Base-by-base conservation (phyloP, 2,797 vertebrate species). In the Corythornis leucogaster region DNA sequence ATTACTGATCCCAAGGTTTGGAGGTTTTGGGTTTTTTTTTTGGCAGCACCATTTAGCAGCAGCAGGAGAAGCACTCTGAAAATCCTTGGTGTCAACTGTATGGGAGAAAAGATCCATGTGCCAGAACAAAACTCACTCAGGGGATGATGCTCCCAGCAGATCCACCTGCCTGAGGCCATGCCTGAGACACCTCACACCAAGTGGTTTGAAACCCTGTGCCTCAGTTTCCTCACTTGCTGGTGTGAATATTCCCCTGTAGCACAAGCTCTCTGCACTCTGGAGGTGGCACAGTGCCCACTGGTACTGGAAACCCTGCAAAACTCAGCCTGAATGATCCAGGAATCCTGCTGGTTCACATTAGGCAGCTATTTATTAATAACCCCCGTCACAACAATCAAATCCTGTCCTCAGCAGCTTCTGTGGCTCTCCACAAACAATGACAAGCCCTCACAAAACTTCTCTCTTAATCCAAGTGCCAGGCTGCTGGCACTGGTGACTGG, bases 1-100 rank as follows among this genome's bases (percentile, higher is more conserved):
- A 38, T 3, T 17, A 2, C 1, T 3, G 5, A 0, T 4, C 51
- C 38, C 21, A 25, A 69, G 12, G 2, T 3, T 35, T 50, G 0
- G 28, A 14, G 14, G 9, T 3, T 79, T 51, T 43, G 17, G 12
- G 1, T 0, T 1, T 8, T 10, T 8, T 10, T 43, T 43, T 45
- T 69, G 59, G 40, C 33, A 86, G 21, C 17, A 5, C 10, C 11
- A 55, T 12, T 40, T 12, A 71, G 19, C n/a, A 92, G 19, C 33
- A 92, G 45, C 15, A 86, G 46, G 18, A 68, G 64, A 31, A 69
- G 4, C 5, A 3, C 13, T 57, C n/a, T 54, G 59, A n/a, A 78
- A 84, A 70, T 40, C 21, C 20, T 31, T 35, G 7, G 2, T 48
- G 26, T 30, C 30, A 78, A 48, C 26, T n/a, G 24, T 11, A 4